A percentile compares a stretch with the other conserved stretches of the same genome.
phyloP scores from a whole-genome alignment of 2,113 vertebrate genomes.

The Oplegnathus fasciatus region DNA sequence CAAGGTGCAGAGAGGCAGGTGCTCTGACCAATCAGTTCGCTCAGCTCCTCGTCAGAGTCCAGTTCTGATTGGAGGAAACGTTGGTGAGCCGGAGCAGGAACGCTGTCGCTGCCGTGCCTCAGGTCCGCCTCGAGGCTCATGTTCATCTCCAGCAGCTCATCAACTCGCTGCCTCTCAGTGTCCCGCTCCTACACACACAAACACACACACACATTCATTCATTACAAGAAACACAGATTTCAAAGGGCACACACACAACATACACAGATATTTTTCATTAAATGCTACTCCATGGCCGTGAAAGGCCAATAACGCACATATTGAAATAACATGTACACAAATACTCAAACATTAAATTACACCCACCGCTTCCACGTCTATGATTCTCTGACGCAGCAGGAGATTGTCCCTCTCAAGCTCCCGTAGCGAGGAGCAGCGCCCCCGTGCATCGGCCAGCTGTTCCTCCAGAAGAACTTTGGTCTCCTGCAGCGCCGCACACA shows the following conservation, averaged over 20 bases:
- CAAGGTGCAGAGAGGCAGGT: conserved; percentile 38
- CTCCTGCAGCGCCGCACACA: conserved; percentile 87
- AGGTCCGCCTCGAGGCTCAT: conserved; percentile 85
- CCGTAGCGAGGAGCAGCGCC: conserved; percentile 85
- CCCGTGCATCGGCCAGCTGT: conserved; percentile 85
- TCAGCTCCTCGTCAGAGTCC: conserved; percentile 82
- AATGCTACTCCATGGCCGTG: neutral
- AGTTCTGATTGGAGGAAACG: conserved; percentile 75
- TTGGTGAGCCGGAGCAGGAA: conserved; percentile 15
- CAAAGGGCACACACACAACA: neutral
- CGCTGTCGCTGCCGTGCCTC: conserved; percentile 57
- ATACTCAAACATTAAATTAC: neutral
- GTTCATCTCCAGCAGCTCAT: conserved; percentile 88
- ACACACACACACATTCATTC: conserved; percentile 12
- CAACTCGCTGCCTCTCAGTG: conserved; percentile 85
- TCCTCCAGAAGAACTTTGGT: conserved; percentile 89
- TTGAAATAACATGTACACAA: neutral
- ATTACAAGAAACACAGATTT: neutral
- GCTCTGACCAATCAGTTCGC: conserved; percentile 73
- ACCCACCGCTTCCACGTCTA: conserved; percentile 87
- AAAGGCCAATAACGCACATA: neutral
- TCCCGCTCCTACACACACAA: conserved; percentile 83
- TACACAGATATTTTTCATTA: neutral
- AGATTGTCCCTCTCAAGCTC: conserved; percentile 90
- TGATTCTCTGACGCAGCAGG: conserved; percentile 85